phyloP scores from a whole-genome alignment of 2,113 vertebrate genomes.

The Propithecus coquereli region DNA sequence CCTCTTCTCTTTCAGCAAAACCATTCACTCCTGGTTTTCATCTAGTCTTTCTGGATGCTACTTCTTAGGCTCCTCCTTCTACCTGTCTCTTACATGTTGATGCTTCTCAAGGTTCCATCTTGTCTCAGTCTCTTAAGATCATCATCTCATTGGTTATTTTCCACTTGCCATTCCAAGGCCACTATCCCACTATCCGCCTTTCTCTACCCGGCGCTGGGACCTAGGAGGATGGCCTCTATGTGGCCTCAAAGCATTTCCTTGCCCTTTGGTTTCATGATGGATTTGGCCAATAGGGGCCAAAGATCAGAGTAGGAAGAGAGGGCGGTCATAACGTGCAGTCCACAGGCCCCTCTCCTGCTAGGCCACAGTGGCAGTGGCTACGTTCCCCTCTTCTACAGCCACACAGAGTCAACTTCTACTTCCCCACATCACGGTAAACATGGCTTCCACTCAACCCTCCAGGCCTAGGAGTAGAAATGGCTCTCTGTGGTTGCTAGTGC shows the following conservation, averaged over 20 bases:
- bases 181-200: neutral
- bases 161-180: neutral
- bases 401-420: neutral
- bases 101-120: neutral
- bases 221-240: neutral
- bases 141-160: neutral
- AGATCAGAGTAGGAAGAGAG: neutral
- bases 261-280: neutral
- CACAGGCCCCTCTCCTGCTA: neutral
- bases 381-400: neutral
- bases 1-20: neutral
- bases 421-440: neutral
- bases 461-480: neutral
- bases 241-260: neutral
- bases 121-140: neutral
- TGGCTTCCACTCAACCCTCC: neutral
- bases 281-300: neutral
- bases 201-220: neutral
- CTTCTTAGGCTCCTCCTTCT: neutral
- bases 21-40: neutral
- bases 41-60: neutral
- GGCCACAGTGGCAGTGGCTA: too few species aligned
- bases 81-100: neutral
- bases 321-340: too few species aligned
- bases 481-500: neutral